Evolutionary conservation across 1,140 invertebrate genomes (phyloP), one percentile per base, ranked within the genome.

Genomic region (Drosophila tristis): DNA sequence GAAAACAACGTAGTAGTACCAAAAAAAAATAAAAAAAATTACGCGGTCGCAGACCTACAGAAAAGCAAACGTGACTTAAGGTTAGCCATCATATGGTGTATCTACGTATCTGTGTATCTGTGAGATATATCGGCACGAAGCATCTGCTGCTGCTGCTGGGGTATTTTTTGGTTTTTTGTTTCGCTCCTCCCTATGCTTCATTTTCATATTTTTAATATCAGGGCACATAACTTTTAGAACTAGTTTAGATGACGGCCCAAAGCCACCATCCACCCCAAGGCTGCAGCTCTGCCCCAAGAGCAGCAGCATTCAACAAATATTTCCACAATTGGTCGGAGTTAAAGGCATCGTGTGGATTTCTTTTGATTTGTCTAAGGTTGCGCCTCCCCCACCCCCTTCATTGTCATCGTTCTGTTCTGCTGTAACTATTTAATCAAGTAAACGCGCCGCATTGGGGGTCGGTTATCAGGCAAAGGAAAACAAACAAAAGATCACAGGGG

Each of bases 31-130:
- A 29, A 9, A 56, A 66, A 71, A 72, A 55, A 61, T 48, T 63
- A 65, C 79, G 66, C 82, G 74, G 74, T 86, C 81, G 78, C 82
- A 81, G 84, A 87, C 84, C 75, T 67, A 89, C 79, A 70, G 77
- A 82, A 84, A 87, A 51, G 48, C 74, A 87, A 89, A 89, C 84
- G 84, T 89, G 84, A 89, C 84, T 86, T 86, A 62, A 68, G 82
- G 74, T 80, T 87, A 66, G 81, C 75, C 78, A 68, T 15, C 59
- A 39, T 49, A 53, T 31, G 35, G 25, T 9, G 13, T 56, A 45
- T 57, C 25, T 13, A 26, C 29, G 23, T 49, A 6, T 42, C 11
- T 66, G 16, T 57, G n/a, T 56, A 25, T 62, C 9, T 51, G 57
- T 44, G 20, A 68, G 62, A 53, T 78, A 61, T 62, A 75, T 86